Evolutionary conservation across 2,888 invertebrate species (phyloP).

Genomic region (Stictocephala bisonia): DNA sequence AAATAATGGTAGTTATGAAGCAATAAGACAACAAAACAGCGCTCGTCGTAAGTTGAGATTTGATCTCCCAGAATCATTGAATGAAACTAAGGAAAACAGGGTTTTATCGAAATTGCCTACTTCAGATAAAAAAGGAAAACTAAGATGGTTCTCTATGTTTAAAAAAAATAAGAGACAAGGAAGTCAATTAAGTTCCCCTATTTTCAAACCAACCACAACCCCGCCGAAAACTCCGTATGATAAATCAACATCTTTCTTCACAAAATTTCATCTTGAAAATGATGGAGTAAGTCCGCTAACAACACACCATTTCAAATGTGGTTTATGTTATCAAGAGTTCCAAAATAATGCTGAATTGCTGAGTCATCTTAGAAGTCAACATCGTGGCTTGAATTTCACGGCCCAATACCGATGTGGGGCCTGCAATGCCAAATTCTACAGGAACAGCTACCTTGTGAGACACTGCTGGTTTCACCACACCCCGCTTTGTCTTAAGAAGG

Average conservation of each 20-base stretch:
- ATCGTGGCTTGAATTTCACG: constrained; percentile 56
- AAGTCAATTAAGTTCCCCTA: constrained; percentile 22
- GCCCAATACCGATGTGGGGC: constrained; percentile 60
- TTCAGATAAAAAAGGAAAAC: constrained; percentile 42
- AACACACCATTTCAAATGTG: constrained; percentile 57
- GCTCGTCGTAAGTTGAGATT: constrained; percentile 54
- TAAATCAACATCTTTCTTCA: constrained; percentile 44
- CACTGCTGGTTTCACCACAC: constrained; percentile 59
- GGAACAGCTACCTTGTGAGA: constrained; percentile 60
- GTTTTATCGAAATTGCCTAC: constrained; percentile 10
- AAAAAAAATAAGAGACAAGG: constrained; percentile 35
- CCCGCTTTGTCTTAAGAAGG: constrained; percentile 46
- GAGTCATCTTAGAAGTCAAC: constrained; percentile 56
- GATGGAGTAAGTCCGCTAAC: constrained; percentile 40
- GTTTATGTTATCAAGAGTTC: constrained; percentile 57
- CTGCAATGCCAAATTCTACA: constrained; percentile 61
- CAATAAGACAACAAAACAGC: constrained; percentile 33
- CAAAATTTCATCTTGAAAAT: constrained; percentile 44
- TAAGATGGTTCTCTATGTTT: constrained; percentile 43
- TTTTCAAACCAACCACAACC: constrained; percentile 1
- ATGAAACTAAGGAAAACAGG: constrained; percentile 44
- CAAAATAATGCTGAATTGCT: constrained; percentile 56
- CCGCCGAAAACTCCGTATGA: constrained; percentile 28
- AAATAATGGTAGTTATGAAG: constrained; percentile 36
- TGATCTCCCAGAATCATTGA: constrained; percentile 52